phyloP scores from a whole-genome alignment of 2,888 invertebrate species.

The Amphiduros pacificus region DNA sequence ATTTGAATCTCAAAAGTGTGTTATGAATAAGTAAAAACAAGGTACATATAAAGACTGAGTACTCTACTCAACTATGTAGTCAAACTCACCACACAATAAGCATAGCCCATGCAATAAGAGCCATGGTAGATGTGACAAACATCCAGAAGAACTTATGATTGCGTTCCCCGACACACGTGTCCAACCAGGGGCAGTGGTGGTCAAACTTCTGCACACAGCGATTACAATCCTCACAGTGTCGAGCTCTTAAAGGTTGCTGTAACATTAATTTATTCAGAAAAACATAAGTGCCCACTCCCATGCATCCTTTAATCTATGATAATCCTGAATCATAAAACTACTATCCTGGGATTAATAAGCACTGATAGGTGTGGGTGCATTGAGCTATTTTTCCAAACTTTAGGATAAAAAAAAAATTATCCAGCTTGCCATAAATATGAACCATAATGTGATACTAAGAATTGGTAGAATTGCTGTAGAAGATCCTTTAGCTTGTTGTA shows the following conservation, averaged over 20 bases:
- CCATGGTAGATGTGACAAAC: slow-evolving; percentile 46
- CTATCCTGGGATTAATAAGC: too few relatives aligned
- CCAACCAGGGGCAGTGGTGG: slow-evolving; percentile 61
- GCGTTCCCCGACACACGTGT: slow-evolving; percentile 57
- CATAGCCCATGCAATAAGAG: slow-evolving; percentile 50
- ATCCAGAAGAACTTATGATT: slow-evolving; percentile 58
- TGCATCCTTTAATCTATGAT: not conserved
- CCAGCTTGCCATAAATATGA: too few relatives aligned
- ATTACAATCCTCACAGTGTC: slow-evolving; percentile 59
- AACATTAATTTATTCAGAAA: not conserved
- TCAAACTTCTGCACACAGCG: slow-evolving; percentile 57
- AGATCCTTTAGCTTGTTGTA: too few relatives aligned
- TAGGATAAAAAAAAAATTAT: too few relatives aligned
- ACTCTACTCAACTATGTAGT: not conserved
- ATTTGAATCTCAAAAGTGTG: too few relatives aligned
- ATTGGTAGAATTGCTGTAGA: too few relatives aligned
- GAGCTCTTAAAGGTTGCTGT: slow-evolving; percentile 51
- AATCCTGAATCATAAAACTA: not conserved
- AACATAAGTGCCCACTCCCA: not conserved
- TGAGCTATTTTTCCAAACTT: too few relatives aligned
- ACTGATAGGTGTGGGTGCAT: too few relatives aligned
- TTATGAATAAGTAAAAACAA: too few relatives aligned
- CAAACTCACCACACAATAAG: slow-evolving; percentile 32
- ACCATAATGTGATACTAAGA: too few relatives aligned
- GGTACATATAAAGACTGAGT: too few relatives aligned